Percentiles rank a stretch among this genome's conserved stretches.
Evolutionary conservation across 2,797 vertebrate genomes (phyloP).

Genomic region (Enteromius argenteus): DNA sequence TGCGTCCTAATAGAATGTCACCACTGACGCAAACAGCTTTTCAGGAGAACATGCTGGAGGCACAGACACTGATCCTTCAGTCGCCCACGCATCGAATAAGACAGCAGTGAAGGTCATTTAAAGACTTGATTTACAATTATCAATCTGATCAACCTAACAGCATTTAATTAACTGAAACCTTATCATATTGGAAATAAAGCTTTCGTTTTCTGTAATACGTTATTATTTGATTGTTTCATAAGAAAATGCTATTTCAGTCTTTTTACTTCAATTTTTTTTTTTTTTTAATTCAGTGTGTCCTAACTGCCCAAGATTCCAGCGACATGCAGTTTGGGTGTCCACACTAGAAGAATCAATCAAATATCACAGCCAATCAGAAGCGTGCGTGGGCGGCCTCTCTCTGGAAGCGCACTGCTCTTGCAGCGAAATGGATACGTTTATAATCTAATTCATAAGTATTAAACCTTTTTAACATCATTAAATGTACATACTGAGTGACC

Average conservation of each 20-base stretch:
- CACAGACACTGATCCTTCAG: constrained; percentile 13
- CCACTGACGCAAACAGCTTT: constrained; percentile 7
- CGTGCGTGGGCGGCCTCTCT: too few species aligned
- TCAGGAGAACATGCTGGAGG: neutral
- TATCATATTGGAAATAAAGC: neutral
- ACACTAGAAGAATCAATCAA: too few species aligned
- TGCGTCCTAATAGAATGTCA: constrained; percentile 20
- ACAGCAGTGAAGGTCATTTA: neutral
- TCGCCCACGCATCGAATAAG: neutral
- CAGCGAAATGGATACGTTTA: too few species aligned
- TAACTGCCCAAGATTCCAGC: too few species aligned
- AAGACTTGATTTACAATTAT: neutral
- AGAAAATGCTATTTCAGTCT: neutral
- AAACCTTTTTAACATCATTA: too few species aligned
- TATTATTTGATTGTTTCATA: neutral
- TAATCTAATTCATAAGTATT: too few species aligned
- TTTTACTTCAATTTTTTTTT: neutral
- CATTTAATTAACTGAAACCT: neutral
- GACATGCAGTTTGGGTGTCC: too few species aligned
- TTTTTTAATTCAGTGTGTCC: neutral
- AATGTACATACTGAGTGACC: too few species aligned
- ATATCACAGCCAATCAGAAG: too few species aligned
- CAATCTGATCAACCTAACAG: neutral
- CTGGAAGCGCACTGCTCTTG: too few species aligned
- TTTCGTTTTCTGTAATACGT: neutral